These are phyloP conservation scores for Bombylius discolor DNA, from an alignment of 2,888 invertebrate species.

Conservation along the genomic window DNA sequence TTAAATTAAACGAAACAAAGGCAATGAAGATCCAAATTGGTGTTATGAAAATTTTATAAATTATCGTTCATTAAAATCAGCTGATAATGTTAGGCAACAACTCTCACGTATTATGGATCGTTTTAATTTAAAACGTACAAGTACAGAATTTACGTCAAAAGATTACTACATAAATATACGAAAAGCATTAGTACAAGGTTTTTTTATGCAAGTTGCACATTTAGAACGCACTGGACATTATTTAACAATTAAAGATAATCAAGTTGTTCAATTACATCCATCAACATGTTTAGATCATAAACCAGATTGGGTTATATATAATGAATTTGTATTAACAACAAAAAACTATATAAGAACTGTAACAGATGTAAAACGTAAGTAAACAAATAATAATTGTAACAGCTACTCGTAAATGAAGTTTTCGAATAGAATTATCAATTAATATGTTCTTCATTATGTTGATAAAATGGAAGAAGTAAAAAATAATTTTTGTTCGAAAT, in stretches of 20 bases:
- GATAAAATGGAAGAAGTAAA: background rate
- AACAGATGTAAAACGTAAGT: slow-evolving; percentile 95
- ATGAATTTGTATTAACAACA: slow-evolving; percentile 98
- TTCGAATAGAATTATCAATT: too few species aligned
- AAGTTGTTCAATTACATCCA: slow-evolving; percentile 96
- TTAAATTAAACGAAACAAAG: slow-evolving; percentile 40
- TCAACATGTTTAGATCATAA: slow-evolving; percentile 98
- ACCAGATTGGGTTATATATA: slow-evolving; percentile 99
- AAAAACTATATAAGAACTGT: slow-evolving; percentile 99
- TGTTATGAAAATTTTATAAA: slow-evolving; percentile 99
- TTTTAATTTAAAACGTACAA: slow-evolving; percentile 82
- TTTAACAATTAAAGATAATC: slow-evolving; percentile 97
- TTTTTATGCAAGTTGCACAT: slow-evolving; percentile 99
- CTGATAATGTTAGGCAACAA: slow-evolving; percentile 96
- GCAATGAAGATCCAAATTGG: slow-evolving; percentile 97
- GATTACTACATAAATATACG: slow-evolving; percentile 99
- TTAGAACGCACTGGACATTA: slow-evolving; percentile 96
- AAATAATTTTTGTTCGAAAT: background rate
- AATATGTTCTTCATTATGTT: too few species aligned
- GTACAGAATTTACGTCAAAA: slow-evolving; percentile 95
- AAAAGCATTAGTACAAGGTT: slow-evolving; percentile 95
- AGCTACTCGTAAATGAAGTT: too few species aligned
- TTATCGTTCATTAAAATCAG: slow-evolving; percentile 94
- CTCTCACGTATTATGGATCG: slow-evolving; percentile 97
- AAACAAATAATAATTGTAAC: background rate